Evolutionary conservation across 2,113 vertebrate species (phyloP), one percentile per base, ranked within the genome.

Genomic region (Pelodiscus sinensis): DNA sequence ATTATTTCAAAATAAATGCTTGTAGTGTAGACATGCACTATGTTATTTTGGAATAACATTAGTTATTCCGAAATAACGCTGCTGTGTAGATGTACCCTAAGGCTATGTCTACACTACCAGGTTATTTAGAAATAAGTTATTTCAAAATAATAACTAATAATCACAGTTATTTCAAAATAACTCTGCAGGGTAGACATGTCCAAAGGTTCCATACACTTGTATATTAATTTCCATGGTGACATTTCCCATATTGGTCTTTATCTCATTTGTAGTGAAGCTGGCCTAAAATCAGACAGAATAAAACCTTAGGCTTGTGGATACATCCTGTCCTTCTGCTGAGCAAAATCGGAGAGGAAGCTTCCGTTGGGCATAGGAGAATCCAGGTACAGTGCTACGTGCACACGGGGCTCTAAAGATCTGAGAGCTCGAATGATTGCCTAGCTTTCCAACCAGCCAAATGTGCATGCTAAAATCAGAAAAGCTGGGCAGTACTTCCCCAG

Each of bases 241-340:
- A 13, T 51, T 60, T 87, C 38, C 5, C 44, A 0, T 1, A 2
- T 16, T 75, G 9, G 1, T 51, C 13, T 55, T 50, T 29, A 29
- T 79, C 52, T 25, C 5, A 2, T n/a, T 58, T 22, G 81, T 65
- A 55, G 84, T 58, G 24, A 35, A 75, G 35, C n/a, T 35, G 24
- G 71, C 35, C 8, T 38, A 75, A 44, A 75, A 44, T 75, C 38
- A n/a, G 31, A 35, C 65, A 19, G 31, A 16, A n/a, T 68, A 68
- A 68, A 68, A 35, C n/a, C 31, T 35, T 35, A 68, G 62, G 31
- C 14, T n/a, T 68, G 31, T 68, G 29, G 62, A 15, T n/a, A 68
- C 31, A 68, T 18, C 62, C 62, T 65, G 62, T 65, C 62, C 16
- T 68, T 68, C 16, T 3, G 3, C 68, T 24, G 35, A 75, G 71